phyloP scores from a whole-genome alignment of 2,888 invertebrate species.

The Alcis repandata region DNA sequence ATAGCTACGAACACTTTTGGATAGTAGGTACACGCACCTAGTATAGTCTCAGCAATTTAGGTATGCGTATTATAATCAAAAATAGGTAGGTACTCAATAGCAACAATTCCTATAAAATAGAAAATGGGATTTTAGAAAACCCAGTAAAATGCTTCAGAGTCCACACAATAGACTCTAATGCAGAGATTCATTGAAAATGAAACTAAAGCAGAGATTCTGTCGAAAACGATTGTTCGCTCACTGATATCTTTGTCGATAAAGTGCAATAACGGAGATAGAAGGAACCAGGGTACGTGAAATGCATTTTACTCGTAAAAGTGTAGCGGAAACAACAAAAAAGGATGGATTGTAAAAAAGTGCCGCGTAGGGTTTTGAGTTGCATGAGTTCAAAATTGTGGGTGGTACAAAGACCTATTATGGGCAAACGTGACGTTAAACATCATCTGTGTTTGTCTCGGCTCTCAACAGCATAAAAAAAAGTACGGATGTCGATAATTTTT shows the following conservation, averaged over 20 bases:
- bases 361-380: too few relatives aligned
- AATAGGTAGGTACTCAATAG: not conserved
- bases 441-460: too few relatives aligned
- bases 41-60: not conserved
- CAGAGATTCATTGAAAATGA: slow-evolving; percentile 33
- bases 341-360: too few relatives aligned
- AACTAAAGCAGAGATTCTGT: slow-evolving; percentile 20
- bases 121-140: not conserved
- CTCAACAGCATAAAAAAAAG: too few relatives aligned
- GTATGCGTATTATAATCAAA: not conserved
- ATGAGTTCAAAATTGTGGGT: too few relatives aligned
- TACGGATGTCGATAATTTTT: too few relatives aligned
- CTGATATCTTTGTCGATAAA: slow-evolving; percentile 33
- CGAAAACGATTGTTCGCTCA: slow-evolving; percentile 16
- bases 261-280: slow-evolving; percentile 11
- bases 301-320: slow-evolving; percentile 9
- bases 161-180: slow-evolving; percentile 40
- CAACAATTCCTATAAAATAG: not conserved
- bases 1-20: not conserved
- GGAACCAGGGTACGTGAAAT: slow-evolving; percentile 4
- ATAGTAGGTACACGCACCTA: too few relatives aligned
- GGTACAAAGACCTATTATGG: too few relatives aligned
- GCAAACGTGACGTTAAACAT: too few relatives aligned
- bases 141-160: slow-evolving; percentile 18
- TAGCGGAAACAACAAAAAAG: too few relatives aligned